Conservation (phyloP, 2,888 invertebrate genomes). For the Yponomeuta cagnagella region DNA sequence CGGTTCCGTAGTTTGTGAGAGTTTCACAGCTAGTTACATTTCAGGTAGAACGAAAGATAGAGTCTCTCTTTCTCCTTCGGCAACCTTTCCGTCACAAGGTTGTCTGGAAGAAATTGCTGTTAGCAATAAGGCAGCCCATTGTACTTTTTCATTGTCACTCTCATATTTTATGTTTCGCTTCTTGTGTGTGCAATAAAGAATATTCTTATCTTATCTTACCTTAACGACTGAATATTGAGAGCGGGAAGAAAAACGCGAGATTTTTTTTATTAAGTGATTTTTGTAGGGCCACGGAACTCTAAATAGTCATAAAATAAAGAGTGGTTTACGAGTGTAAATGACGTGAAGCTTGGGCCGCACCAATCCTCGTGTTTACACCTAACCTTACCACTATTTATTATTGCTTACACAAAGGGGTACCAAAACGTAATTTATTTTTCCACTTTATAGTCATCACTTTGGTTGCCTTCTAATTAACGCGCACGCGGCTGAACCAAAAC, state of each 20-base stretch:
- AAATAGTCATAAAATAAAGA: constrained; percentile 61
- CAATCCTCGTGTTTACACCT: constrained; percentile 55
- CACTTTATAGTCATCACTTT: constrained; percentile 54
- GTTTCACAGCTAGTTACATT: background rate
- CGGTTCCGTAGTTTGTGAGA: background rate
- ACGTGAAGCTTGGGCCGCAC: constrained; percentile 60
- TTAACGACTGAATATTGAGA: background rate
- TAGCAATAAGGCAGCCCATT: too few species aligned
- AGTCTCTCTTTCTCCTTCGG: too few species aligned
- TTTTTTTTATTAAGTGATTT: background rate
- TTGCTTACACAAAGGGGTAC: constrained; percentile 43
- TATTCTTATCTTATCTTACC: too few species aligned
- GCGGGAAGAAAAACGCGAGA: background rate
- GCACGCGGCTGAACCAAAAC: constrained; percentile 63
- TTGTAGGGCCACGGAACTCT: background rate
- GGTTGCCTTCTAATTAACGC: constrained; percentile 65
- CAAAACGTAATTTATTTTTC: constrained; percentile 59
- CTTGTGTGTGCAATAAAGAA: too few species aligned
- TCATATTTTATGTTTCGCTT: too few species aligned
- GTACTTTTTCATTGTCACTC: too few species aligned
- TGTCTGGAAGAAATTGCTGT: too few species aligned
- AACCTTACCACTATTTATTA: constrained; percentile 35
- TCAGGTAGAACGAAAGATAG: background rate
- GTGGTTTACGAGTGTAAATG: constrained; percentile 73
- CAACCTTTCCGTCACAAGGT: too few species aligned